Evolutionary conservation across 2,113 vertebrate genomes (phyloP).

Genomic region (Mesoclemmys tuberculata): DNA sequence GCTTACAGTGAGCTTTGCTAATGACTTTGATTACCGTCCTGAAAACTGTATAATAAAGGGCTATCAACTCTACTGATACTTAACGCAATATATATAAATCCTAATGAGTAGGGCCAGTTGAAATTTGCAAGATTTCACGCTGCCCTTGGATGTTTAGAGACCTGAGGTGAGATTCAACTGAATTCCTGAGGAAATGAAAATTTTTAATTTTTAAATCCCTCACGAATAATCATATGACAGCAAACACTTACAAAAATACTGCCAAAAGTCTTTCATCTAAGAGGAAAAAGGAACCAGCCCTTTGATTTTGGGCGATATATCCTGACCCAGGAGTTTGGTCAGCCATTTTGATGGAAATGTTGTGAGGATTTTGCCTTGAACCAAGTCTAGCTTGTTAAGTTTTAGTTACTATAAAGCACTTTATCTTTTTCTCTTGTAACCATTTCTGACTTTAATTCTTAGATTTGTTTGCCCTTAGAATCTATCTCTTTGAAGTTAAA

Average conservation of each 20-base stretch:
- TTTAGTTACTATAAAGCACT: no score
- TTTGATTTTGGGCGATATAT: background rate
- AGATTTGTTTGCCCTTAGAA: no score
- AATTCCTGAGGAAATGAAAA: background rate
- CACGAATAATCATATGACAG: constrained; percentile 20
- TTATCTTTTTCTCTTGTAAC: no score
- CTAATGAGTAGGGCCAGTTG: background rate
- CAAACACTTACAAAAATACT: background rate
- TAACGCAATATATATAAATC: background rate
- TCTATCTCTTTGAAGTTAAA: no score
- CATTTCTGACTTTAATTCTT: no score
- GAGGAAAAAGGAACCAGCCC: no score
- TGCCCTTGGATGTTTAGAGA: constrained; percentile 2
- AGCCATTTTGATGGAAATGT: no score
- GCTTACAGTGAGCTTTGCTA: background rate
- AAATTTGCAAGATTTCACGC: background rate
- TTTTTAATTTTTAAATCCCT: constrained; percentile 4
- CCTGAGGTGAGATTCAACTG: background rate
- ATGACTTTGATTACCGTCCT: background rate
- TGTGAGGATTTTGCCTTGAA: no score
- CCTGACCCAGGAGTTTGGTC: no score
- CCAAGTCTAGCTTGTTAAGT: no score
- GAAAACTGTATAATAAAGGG: background rate
- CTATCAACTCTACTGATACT: background rate
- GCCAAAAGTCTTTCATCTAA: no score